Evolutionary conservation across 2,113 vertebrate genomes (phyloP), one percentile per base, ranked within the genome.

Genomic region (Toxotes chatareus): DNA sequence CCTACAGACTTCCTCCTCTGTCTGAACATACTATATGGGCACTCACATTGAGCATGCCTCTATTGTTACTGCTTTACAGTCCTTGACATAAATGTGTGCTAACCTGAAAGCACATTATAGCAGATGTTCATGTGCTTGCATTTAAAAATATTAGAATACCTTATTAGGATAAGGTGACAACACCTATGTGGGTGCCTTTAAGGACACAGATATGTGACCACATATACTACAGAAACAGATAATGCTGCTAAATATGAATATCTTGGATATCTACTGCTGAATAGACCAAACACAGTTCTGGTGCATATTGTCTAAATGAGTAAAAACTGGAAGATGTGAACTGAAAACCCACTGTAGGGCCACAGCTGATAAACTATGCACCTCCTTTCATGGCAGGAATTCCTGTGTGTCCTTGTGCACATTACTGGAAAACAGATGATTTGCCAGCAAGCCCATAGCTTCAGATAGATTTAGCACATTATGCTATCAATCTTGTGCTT

Each of bases 401-500:
- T 73, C 34, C 49, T 23, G 17, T 55, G 51, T 31, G 14, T 72
- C 38, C 21, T 34, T 44, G 32, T 10, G 51, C 40, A 76, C 32
- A 57, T 56, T 40, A 31, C 19, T 62, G 71, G 40, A 72, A 80
- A 79, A 51, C 31, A 53, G 73, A 76, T 67, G 57, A 77, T 65
- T 73, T 84, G 64, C 57, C 68, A 55, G 62, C 42, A 53, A 59
- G 63, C 51, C 36, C 64, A 23, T 32, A 19, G 59, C 69, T 74
- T 69, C 69, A 38, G 42, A 78, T 46, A 61, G 36, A 73, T 69
- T 51, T 16, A 60, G 34, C 44, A 32, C 55, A 73, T 80, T 63
- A 81, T 60, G 64, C 64, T 17, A 77, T 87, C 82, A 82, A 73
- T 79, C 51, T 73, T 69, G 56, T 27, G 62, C 63, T 86, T 47